These are phyloP conservation scores for Tetrax tetrax DNA, from an alignment of 2,113 vertebrate species.

Conservation along the genomic window DNA sequence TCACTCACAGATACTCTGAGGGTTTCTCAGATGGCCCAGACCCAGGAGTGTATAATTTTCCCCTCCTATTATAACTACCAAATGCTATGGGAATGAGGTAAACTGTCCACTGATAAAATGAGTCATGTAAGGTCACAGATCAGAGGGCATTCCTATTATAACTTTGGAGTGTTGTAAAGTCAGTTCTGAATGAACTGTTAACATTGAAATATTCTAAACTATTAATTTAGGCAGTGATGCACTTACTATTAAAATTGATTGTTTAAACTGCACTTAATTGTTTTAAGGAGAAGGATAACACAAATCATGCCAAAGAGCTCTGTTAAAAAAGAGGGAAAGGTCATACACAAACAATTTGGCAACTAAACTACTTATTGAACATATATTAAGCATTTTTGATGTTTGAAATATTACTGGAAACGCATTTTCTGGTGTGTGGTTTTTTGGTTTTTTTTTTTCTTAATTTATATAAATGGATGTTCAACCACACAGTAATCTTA, in stretches of 20 bases:
- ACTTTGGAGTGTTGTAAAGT: neutral
- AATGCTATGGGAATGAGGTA: neutral
- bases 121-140: neutral
- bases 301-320: neutral
- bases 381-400: neutral
- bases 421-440: neutral
- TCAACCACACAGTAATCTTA: neutral
- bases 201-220: neutral
- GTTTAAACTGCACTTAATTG: neutral
- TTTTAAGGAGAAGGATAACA: neutral
- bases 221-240: neutral
- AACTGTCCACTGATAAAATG: neutral
- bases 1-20: neutral
- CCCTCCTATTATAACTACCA: neutral
- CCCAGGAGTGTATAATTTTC: neutral
- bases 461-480: neutral
- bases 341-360: neutral
- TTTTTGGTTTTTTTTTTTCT: neutral
- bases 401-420: neutral
- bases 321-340: neutral
- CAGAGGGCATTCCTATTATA: neutral
- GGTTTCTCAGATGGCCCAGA: neutral
- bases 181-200: neutral
- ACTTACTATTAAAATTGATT: neutral
- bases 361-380: neutral